phyloP scores from a whole-genome alignment of 2,797 vertebrate genomes.

The Malurus splendens region DNA sequence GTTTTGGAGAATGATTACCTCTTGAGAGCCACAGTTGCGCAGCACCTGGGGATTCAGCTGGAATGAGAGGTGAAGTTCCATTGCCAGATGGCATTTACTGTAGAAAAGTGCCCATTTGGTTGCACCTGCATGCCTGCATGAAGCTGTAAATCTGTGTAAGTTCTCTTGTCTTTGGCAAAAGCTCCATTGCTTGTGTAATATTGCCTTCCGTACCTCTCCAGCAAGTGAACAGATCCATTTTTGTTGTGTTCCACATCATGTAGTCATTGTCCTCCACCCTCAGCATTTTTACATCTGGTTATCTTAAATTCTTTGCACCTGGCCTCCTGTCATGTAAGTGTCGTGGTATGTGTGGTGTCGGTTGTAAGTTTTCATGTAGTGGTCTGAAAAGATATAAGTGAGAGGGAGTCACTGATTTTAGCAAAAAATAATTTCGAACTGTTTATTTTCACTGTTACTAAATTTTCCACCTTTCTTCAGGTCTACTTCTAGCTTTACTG shows the following conservation, averaged over 20 bases:
- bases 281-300: neutral
- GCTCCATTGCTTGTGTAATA: neutral
- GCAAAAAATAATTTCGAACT: neutral
- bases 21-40: neutral
- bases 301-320: neutral
- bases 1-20: neutral
- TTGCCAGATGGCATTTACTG: neutral
- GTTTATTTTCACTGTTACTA: neutral
- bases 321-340: fast-evolving
- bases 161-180: neutral
- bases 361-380: neutral
- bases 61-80: neutral
- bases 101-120: neutral
- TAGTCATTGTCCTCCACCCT: fast-evolving
- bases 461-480: neutral
- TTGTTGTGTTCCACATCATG: neutral
- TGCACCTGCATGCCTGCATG: fast-evolving
- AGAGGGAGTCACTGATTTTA: neutral
- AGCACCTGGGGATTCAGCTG: neutral
- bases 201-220: neutral
- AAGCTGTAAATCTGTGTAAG: neutral
- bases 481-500: neutral
- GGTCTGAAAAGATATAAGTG: neutral
- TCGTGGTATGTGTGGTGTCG: neutral
- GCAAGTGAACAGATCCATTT: neutral